A percentile compares a stretch with the other conserved stretches of the same genome.
phyloP scores from a whole-genome alignment of 1,140 invertebrate species.

The Choristoneura fumiferana region DNA sequence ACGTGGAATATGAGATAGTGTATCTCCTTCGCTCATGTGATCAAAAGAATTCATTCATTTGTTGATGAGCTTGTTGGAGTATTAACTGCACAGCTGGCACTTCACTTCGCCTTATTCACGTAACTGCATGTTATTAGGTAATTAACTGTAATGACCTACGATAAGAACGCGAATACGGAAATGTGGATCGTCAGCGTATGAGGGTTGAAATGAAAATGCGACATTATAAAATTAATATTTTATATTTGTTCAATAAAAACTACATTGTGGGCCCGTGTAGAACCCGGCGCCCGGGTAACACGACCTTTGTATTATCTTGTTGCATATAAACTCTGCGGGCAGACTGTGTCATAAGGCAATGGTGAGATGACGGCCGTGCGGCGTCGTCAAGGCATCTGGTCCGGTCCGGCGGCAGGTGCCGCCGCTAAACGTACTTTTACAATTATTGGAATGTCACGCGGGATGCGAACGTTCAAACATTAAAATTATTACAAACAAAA shows the following conservation, averaged over 20 bases:
- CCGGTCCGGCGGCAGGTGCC: slow-evolving; percentile 37
- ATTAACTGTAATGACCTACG: too few relatives aligned
- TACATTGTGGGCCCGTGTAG: slow-evolving; percentile 75
- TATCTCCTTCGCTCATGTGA: too few relatives aligned
- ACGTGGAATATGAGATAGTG: too few relatives aligned
- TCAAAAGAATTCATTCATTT: too few relatives aligned
- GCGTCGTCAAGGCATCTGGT: slow-evolving; percentile 63
- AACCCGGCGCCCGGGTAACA: slow-evolving; percentile 74
- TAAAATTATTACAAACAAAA: slow-evolving; percentile 51
- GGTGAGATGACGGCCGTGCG: slow-evolving; percentile 50
- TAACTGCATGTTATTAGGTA: too few relatives aligned
- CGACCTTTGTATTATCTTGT: slow-evolving; percentile 77
- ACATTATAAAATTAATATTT: slow-evolving; percentile 78
- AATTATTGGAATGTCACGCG: slow-evolving; percentile 76
- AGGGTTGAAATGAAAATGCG: slow-evolving; percentile 54
- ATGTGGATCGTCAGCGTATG: too few relatives aligned
- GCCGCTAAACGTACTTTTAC: slow-evolving; percentile 58
- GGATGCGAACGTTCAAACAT: slow-evolving; percentile 64
- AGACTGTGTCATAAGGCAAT: slow-evolving; percentile 77
- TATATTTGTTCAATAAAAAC: slow-evolving; percentile 78
- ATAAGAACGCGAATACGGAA: too few relatives aligned
- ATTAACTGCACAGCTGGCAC: too few relatives aligned
- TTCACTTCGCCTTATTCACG: too few relatives aligned
- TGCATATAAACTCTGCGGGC: slow-evolving; percentile 77
- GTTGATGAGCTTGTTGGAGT: too few relatives aligned